Percentiles rank a stretch among this genome's conserved stretches.
phyloP scores from a whole-genome alignment of 2,888 invertebrate species.

The Amblyjoppa fuscipennis region DNA sequence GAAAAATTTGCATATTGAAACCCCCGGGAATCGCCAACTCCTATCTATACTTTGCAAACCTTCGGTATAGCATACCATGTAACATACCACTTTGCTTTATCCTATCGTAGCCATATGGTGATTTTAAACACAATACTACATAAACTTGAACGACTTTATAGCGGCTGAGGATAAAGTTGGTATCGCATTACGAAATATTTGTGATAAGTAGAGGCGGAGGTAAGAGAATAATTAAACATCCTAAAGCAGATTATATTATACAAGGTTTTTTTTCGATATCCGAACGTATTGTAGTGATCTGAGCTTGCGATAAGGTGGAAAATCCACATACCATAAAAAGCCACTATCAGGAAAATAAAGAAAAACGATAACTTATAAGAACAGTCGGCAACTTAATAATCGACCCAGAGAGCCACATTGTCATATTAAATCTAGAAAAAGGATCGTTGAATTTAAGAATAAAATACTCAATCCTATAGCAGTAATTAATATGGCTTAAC shows the following conservation, averaged over 20 bases:
- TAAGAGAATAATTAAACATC: too few species aligned
- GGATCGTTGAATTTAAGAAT: too few species aligned
- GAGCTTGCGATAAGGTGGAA: background rate
- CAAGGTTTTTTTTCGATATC: too few species aligned
- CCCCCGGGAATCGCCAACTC: background rate
- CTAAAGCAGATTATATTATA: too few species aligned
- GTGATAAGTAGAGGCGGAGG: background rate
- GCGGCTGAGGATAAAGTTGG: background rate
- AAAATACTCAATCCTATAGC: too few species aligned
- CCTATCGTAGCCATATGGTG: background rate
- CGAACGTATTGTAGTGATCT: background rate
- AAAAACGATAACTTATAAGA: background rate
- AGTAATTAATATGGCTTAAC: too few species aligned
- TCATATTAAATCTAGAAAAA: background rate
- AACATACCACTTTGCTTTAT: slow-evolving; percentile 36
- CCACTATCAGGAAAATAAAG: background rate
- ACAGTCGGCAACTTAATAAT: background rate
- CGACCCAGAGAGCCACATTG: background rate
- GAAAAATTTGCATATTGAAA: slow-evolving; percentile 41
- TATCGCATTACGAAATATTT: background rate
- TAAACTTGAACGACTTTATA: background rate
- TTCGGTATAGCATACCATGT: slow-evolving; percentile 11
- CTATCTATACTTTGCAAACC: background rate
- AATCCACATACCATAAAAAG: background rate
- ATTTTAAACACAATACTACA: slow-evolving; percentile 12